Evolutionary conservation across 2,113 vertebrate species (phyloP).

Genomic region (Nesogale talazaci): DNA sequence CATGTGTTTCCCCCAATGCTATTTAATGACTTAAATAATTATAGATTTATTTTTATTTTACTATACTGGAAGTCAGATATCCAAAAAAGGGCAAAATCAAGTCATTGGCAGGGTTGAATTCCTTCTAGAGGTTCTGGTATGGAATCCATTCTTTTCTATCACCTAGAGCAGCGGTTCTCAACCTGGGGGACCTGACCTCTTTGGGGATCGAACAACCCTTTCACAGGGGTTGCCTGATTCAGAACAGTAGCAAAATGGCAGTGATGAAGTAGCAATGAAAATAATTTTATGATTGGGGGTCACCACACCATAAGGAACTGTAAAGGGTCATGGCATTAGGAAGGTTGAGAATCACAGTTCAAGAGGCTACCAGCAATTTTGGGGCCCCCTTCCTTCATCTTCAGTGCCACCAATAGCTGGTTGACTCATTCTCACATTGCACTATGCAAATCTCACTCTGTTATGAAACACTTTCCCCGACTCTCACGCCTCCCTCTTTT

Average conservation of each 20-base stretch:
- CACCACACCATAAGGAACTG: too few relatives aligned
- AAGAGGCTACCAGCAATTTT: too few relatives aligned
- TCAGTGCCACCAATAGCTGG: background rate
- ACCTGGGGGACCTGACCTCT: too few relatives aligned
- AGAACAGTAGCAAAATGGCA: too few relatives aligned
- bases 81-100: background rate
- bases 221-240: too few relatives aligned
- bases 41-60: background rate
- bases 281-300: too few relatives aligned
- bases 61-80: background rate
- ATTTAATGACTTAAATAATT: background rate
- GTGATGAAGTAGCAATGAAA: too few relatives aligned
- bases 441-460: background rate
- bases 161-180: background rate
- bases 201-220: too few relatives aligned
- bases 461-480: slow-evolving; percentile 16
- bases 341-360: too few relatives aligned
- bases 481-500: background rate
- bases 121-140: background rate
- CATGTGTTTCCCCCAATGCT: background rate
- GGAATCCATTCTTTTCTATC: background rate
- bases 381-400: background rate
- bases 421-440: background rate
- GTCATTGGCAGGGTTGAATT: background rate
- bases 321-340: too few relatives aligned